A percentile compares a stretch with the other conserved stretches of the same genome.
Conservation (phyloP, 2,888 invertebrate species). For the Metacarcinus magister region DNA sequence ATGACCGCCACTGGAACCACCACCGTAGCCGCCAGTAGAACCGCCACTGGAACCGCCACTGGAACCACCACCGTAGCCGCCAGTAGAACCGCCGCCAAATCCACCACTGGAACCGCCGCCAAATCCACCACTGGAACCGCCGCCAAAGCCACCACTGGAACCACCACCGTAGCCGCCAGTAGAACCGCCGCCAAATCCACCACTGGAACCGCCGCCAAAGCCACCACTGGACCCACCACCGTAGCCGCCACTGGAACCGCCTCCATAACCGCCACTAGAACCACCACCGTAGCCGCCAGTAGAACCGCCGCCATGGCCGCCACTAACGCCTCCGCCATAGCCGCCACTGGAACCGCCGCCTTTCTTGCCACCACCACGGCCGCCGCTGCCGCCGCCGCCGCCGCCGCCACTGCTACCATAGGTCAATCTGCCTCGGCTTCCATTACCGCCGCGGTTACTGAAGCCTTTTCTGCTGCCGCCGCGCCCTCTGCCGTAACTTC, state of each 20-base stretch:
- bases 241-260: not conserved
- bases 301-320: not conserved
- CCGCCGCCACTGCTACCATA: not conserved
- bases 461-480: not conserved
- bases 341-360: not conserved
- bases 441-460: not conserved
- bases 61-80: conserved; percentile 5
- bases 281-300: not conserved
- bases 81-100: not conserved
- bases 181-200: too few species aligned
- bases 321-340: not conserved
- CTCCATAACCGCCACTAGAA: not conserved
- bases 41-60: not conserved
- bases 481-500: not conserved
- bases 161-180: too few species aligned
- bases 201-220: not conserved
- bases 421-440: not conserved
- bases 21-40: not conserved
- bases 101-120: conserved; percentile 41
- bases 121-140: too few species aligned
- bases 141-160: too few species aligned
- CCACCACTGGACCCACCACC: not conserved
- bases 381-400: not conserved
- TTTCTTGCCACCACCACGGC: not conserved
- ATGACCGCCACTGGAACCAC: not conserved